A percentile compares a stretch with the other conserved stretches of the same genome.
These are phyloP conservation scores for Xiphophorus maculatus DNA, from an alignment of 2,113 vertebrate species.

Conservation along the genomic window DNA sequence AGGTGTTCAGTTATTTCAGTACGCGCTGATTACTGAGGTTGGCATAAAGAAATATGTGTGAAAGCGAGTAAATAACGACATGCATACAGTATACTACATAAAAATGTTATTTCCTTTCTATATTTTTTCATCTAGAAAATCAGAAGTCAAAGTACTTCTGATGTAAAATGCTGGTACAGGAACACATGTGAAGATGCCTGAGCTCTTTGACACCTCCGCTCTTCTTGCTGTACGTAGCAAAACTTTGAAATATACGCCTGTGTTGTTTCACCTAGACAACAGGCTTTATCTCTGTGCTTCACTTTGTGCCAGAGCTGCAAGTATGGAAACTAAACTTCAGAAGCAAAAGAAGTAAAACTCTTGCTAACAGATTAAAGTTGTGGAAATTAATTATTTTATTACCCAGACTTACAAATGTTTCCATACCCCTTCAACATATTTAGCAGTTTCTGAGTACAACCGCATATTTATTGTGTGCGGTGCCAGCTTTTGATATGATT, in stretches of 20 bases:
- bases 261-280: slow-evolving; percentile 21
- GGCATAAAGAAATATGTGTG: slow-evolving; percentile 22
- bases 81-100: too few relatives aligned
- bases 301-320: slow-evolving; percentile 23
- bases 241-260: slow-evolving; percentile 53
- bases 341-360: slow-evolving; percentile 47
- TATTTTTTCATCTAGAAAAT: not conserved
- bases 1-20: slow-evolving; percentile 36
- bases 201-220: slow-evolving; percentile 5
- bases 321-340: slow-evolving; percentile 27
- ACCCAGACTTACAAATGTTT: not conserved
- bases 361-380: slow-evolving; percentile 12
- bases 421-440: too few relatives aligned
- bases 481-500: not conserved
- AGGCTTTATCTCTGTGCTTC: slow-evolving; percentile 35
- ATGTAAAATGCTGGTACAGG: slow-evolving; percentile 36
- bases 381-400: slow-evolving; percentile 36
- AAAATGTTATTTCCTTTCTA: too few relatives aligned
- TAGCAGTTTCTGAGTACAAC: too few relatives aligned
- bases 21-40: slow-evolving; percentile 34
- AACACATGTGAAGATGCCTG: slow-evolving; percentile 9
- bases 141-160: slow-evolving; percentile 1
- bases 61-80: slow-evolving; percentile 31
- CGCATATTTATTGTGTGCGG: too few relatives aligned
- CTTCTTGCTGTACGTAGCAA: slow-evolving; percentile 9